These are phyloP conservation scores for Argyra leucocephala DNA, from an alignment of 2,888 invertebrate species.

Conservation along the genomic window DNA sequence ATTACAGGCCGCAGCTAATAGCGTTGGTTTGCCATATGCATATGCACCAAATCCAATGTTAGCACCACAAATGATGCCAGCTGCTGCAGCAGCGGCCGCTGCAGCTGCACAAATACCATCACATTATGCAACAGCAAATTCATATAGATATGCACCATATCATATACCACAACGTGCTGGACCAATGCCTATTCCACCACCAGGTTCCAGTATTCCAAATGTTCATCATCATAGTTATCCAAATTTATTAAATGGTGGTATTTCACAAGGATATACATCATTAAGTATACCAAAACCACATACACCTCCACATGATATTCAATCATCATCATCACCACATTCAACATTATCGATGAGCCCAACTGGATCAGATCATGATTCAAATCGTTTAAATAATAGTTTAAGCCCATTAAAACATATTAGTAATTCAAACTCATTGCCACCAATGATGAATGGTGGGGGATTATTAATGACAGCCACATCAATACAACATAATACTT, in stretches of 20 bases:
- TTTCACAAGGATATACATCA: constrained; percentile 30
- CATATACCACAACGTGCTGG: constrained; percentile 46
- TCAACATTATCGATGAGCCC: constrained; percentile 42
- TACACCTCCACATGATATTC: constrained; percentile 42
- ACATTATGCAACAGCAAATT: constrained; percentile 27
- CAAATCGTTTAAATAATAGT: constrained; percentile 40
- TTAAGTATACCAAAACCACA: constrained; percentile 38
- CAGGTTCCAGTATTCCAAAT: constrained; percentile 41
- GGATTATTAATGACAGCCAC: constrained; percentile 36
- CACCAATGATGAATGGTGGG: constrained; percentile 24
- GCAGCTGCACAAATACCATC: constrained; percentile 44
- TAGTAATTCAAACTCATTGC: constrained; percentile 9
- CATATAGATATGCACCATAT: constrained; percentile 47
- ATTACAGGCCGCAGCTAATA: constrained; percentile 76
- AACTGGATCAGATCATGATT: constrained; percentile 39
- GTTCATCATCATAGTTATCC: constrained; percentile 18
- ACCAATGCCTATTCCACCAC: constrained; percentile 35
- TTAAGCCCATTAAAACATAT: constrained; percentile 32
- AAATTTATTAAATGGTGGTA: constrained; percentile 23
- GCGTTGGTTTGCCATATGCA: constrained; percentile 55
- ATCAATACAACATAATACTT: constrained; percentile 28
- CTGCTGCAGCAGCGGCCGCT: constrained; percentile 45
- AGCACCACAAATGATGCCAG: constrained; percentile 42
- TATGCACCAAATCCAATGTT: constrained; percentile 51
- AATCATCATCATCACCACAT: constrained; percentile 41